These are phyloP conservation scores for Lontra canadensis DNA, from an alignment of 2,113 vertebrate genomes.

Conservation along the genomic window DNA sequence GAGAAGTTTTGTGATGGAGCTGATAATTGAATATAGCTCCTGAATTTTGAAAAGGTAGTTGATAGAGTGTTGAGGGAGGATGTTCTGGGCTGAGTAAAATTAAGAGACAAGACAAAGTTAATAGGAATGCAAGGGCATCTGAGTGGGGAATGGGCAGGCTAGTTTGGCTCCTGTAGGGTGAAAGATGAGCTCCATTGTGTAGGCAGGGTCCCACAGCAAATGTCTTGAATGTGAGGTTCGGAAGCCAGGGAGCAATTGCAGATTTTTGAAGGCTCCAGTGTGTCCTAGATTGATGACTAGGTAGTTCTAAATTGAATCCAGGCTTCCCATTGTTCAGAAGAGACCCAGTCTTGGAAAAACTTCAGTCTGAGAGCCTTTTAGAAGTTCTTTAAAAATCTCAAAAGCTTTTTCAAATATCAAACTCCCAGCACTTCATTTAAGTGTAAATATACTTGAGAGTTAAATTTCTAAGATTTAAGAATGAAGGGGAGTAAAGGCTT, in stretches of 20 bases:
- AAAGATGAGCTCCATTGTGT: neutral
- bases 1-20: neutral
- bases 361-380: slow-evolving; percentile 48
- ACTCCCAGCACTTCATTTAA: slow-evolving; percentile 51
- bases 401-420: slow-evolving; percentile 61
- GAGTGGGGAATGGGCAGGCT: neutral
- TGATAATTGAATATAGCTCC: neutral
- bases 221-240: neutral
- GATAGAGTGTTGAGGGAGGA: neutral
- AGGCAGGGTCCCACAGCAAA: neutral
- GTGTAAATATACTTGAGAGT: slow-evolving; percentile 59
- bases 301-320: slow-evolving; percentile 15
- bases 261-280: neutral
- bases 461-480: slow-evolving; percentile 56
- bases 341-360: slow-evolving; percentile 36
- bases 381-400: slow-evolving; percentile 64
- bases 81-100: neutral
- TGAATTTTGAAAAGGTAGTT: neutral
- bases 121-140: neutral
- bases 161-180: too few relatives aligned
- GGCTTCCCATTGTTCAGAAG: neutral
- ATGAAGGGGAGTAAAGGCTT: neutral
- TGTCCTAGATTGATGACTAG: neutral
- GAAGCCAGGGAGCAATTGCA: neutral
- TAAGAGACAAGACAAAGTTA: neutral